phyloP scores from a whole-genome alignment of 2,797 vertebrate species.

The Aselliscus stoliczkanus region DNA sequence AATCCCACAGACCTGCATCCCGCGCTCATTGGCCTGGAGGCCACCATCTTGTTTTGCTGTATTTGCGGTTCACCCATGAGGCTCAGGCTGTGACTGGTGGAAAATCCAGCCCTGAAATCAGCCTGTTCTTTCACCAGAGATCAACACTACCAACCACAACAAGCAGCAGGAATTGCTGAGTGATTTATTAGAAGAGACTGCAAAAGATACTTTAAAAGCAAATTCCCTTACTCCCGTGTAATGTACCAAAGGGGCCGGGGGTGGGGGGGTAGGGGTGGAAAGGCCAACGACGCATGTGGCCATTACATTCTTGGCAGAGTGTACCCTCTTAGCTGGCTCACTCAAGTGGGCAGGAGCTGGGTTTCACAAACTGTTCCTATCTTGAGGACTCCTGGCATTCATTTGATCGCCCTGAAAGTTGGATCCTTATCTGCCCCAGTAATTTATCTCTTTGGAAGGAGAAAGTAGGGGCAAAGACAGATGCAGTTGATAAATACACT shows the following conservation, averaged over 20 bases:
- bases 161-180: background rate
- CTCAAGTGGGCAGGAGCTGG: slow-evolving; percentile 32
- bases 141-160: background rate
- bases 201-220: slow-evolving; percentile 70
- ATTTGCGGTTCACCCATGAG: accelerated
- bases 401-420: slow-evolving; percentile 69
- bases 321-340: background rate
- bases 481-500: slow-evolving; percentile 48
- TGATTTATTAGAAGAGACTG: slow-evolving; percentile 57
- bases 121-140: background rate
- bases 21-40: accelerated
- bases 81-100: background rate
- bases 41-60: background rate
- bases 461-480: slow-evolving; percentile 57
- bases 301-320: slow-evolving; percentile 46
- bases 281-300: background rate
- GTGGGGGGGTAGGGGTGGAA: background rate
- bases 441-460: slow-evolving; percentile 75
- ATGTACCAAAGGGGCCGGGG: background rate
- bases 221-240: slow-evolving; percentile 26
- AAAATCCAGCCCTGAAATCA: background rate
- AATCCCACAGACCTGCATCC: accelerated
- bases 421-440: slow-evolving; percentile 72
- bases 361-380: slow-evolving; percentile 54
- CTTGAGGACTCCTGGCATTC: slow-evolving; percentile 60